Evolutionary conservation across 1,140 invertebrate genomes (phyloP).

Genomic region (Pseudomyrmex cubaensis): DNA sequence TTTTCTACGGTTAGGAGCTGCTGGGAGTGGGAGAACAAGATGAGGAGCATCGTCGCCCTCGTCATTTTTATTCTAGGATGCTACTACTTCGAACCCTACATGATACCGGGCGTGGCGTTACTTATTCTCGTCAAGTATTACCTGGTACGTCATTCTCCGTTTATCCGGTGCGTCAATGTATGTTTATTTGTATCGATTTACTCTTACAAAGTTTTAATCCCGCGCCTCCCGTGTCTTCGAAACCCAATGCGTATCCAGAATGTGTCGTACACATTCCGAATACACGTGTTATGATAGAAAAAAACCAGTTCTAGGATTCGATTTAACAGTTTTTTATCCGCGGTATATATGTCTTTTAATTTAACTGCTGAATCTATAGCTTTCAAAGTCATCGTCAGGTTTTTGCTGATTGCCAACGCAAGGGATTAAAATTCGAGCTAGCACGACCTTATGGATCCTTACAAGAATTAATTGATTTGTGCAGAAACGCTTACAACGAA

Average conservation of each 20-base stretch:
- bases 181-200: not conserved
- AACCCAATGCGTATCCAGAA: not conserved
- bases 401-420: not conserved
- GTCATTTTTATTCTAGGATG: constrained; percentile 92
- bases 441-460: not conserved
- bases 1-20: constrained; percentile 89
- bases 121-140: constrained; percentile 92
- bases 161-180: not conserved
- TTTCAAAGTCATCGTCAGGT: not conserved
- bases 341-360: not conserved
- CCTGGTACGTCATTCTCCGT: constrained; percentile 84
- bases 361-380: not conserved
- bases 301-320: too few relatives aligned
- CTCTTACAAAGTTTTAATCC: constrained; percentile 38
- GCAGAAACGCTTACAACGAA: constrained; percentile 28
- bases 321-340: not conserved
- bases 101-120: constrained; percentile 91
- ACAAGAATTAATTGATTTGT: constrained; percentile 20
- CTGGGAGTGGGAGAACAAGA: constrained; percentile 98
- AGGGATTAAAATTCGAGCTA: constrained; percentile 29
- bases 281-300: too few relatives aligned
- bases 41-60: constrained; percentile 95
- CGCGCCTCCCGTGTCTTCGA: not conserved
- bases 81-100: constrained; percentile 95
- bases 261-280: too few relatives aligned